Conservation (phyloP, 2,797 vertebrate genomes). For the Perodicticus potto region DNA sequence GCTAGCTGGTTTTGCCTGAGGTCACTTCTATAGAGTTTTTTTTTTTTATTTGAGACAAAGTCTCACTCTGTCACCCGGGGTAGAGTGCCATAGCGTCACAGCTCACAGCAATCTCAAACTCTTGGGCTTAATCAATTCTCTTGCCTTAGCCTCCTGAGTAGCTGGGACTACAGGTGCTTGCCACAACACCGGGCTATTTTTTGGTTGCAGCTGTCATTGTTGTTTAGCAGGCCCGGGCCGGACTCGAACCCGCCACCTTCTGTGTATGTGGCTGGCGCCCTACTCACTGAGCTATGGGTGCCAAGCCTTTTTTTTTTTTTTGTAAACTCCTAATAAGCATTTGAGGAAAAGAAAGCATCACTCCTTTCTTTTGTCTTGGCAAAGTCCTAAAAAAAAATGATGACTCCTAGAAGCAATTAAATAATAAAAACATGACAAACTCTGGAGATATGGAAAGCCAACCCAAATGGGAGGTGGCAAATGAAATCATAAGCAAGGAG, state of each 20-base stretch:
- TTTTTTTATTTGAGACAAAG: not conserved
- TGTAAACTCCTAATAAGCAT: not conserved
- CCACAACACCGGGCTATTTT: too few relatives aligned
- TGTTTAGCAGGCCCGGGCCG: too few relatives aligned
- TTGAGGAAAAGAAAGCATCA: not conserved
- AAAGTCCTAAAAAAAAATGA: constrained; percentile 53
- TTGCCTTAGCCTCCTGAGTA: too few relatives aligned
- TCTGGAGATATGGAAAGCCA: not conserved
- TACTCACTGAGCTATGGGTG: too few relatives aligned
- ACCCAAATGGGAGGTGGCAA: not conserved
- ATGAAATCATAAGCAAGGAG: not conserved
- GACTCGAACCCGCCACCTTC: too few relatives aligned
- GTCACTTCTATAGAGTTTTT: not conserved
- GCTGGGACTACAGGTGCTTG: too few relatives aligned
- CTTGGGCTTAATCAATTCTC: too few relatives aligned
- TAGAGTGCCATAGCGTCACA: too few relatives aligned
- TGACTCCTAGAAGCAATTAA: not conserved
- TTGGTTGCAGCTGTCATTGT: too few relatives aligned
- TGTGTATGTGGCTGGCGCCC: too few relatives aligned
- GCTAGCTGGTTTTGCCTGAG: not conserved
- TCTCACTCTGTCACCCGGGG: too few relatives aligned
- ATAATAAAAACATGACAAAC: constrained; percentile 5
- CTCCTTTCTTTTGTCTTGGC: not conserved
- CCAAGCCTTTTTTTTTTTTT: not conserved
- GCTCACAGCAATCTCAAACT: too few relatives aligned